Percentiles rank a stretch among this genome's conserved stretches.
phyloP scores from a whole-genome alignment of 2,113 vertebrate species.

The Sarotherodon lohbergeri region DNA sequence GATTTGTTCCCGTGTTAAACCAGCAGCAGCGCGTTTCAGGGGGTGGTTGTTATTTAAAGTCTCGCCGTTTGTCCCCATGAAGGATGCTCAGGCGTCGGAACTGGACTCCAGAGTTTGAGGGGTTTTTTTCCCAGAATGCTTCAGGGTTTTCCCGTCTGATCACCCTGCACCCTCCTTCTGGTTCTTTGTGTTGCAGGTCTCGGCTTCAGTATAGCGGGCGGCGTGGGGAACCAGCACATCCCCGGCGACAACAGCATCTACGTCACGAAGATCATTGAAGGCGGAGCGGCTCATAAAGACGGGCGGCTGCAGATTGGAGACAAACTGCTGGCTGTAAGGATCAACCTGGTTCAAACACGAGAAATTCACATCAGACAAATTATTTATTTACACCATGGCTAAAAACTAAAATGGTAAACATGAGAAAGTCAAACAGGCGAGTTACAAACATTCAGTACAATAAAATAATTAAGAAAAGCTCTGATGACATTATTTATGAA shows the following conservation, averaged over 20 bases:
- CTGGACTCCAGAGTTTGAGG: accelerated
- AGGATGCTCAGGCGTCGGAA: too few relatives aligned
- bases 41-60: neutral
- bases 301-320: slow-evolving; percentile 95
- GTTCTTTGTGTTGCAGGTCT: slow-evolving; percentile 76
- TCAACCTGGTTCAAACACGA: neutral
- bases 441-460: neutral
- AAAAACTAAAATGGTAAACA: neutral
- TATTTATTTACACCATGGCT: neutral
- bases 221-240: slow-evolving; percentile 98
- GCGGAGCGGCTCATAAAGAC: slow-evolving; percentile 94
- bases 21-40: neutral
- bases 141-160: neutral
- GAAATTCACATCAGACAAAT: neutral
- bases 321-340: slow-evolving; percentile 92
- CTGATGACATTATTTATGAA: accelerated
- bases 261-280: slow-evolving; percentile 97
- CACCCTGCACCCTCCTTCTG: neutral
- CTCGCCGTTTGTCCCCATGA: neutral
- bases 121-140: neutral
- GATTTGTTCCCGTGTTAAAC: neutral
- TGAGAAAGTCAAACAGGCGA: accelerated
- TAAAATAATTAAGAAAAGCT: neutral
- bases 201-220: slow-evolving; percentile 97
- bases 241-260: slow-evolving; percentile 99